phyloP scores from a whole-genome alignment of 2,113 vertebrate species.

The Theristicus caerulescens region DNA sequence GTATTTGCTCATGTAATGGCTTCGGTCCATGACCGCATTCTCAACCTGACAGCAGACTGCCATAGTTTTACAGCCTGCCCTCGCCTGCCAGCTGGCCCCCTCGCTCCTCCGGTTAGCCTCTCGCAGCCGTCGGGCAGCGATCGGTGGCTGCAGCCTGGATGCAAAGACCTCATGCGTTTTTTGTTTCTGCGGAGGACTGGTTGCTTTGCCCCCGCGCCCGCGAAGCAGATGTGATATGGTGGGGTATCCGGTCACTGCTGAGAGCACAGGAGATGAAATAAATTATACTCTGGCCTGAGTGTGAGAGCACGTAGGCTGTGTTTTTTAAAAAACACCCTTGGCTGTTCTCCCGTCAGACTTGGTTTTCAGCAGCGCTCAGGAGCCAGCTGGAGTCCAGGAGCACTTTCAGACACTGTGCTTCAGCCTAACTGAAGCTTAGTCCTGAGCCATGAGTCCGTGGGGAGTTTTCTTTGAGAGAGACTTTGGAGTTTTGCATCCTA shows the following conservation, averaged over 20 bases:
- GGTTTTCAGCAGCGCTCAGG: not conserved
- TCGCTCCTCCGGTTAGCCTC: accelerated
- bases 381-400: slow-evolving; percentile 15
- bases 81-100: not conserved
- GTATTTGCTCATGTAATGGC: not conserved
- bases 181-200: not conserved
- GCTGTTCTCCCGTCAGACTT: not conserved
- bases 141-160: accelerated
- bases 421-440: not conserved
- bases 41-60: not conserved
- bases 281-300: not conserved
- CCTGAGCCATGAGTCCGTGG: accelerated
- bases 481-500: not conserved
- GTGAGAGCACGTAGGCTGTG: not conserved
- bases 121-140: not conserved
- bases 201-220: not conserved
- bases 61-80: not conserved
- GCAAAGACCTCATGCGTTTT: accelerated
- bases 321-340: not conserved
- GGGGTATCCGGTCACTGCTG: not conserved
- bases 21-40: not conserved
- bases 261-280: not conserved
- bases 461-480: not conserved
- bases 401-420: not conserved
- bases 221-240: not conserved